Evolutionary conservation across 1,140 invertebrate species (phyloP).

Genomic region (Cotesia typhae): DNA sequence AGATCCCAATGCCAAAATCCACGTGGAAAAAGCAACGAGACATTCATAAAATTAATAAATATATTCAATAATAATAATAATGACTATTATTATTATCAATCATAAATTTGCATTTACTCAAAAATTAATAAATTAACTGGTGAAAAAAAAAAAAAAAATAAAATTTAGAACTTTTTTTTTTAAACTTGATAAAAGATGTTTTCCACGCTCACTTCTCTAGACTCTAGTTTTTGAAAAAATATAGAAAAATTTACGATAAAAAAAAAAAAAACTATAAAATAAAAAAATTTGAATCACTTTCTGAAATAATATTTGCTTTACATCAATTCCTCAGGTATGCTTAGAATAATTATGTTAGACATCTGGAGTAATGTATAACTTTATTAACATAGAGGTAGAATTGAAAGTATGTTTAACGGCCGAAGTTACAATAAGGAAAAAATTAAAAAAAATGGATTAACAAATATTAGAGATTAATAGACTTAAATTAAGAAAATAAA

Average conservation of each 20-base stretch:
- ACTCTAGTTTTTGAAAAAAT: background rate
- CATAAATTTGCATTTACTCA: background rate
- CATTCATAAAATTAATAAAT: background rate
- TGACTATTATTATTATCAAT: too few relatives aligned
- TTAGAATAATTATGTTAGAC: slow-evolving; percentile 11
- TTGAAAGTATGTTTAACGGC: slow-evolving; percentile 22
- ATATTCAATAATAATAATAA: too few relatives aligned
- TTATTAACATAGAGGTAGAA: background rate
- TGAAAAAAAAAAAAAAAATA: slow-evolving; percentile 13
- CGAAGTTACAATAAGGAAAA: slow-evolving; percentile 6
- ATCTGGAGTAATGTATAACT: background rate
- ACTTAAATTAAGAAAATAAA: background rate
- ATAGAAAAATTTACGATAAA: slow-evolving; percentile 21
- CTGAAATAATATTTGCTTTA: slow-evolving; percentile 13
- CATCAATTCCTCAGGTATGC: slow-evolving; percentile 19
- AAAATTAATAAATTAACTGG: slow-evolving; percentile 20
- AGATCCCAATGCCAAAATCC: slow-evolving; percentile 31
- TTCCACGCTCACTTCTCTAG: slow-evolving; percentile 11
- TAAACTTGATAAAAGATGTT: too few relatives aligned
- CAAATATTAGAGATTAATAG: background rate
- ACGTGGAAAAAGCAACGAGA: slow-evolving; percentile 25
- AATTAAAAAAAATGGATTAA: background rate
- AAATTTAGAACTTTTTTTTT: too few relatives aligned
- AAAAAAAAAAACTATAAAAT: slow-evolving; percentile 14
- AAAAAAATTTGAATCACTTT: slow-evolving; percentile 4